Evolutionary conservation across 2,113 vertebrate species (phyloP).

Genomic region (Cyphomyrus plagiostoma): DNA sequence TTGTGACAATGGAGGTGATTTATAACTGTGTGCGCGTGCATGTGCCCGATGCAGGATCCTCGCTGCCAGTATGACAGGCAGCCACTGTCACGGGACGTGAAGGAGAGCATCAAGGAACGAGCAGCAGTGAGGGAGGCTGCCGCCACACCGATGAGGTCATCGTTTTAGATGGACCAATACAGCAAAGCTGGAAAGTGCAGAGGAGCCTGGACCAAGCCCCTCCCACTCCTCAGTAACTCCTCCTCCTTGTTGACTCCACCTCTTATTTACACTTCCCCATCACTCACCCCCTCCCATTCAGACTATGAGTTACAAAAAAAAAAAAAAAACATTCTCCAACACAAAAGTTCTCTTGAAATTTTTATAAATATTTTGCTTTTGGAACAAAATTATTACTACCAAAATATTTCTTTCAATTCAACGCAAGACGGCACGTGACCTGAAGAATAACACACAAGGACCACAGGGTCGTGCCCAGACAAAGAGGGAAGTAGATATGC

Average conservation of each 20-base stretch:
- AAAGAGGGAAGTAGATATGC: neutral
- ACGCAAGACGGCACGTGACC: neutral
- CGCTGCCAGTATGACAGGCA: neutral
- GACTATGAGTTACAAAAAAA: neutral
- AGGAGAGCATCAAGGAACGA: neutral
- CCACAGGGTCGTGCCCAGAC: neutral
- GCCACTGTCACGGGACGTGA: neutral
- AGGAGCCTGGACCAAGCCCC: neutral
- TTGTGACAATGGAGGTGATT: neutral
- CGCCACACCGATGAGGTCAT: neutral
- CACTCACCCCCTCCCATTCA: neutral
- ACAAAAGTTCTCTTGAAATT: neutral
- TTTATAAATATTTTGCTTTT: neutral
- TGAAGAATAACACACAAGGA: neutral
- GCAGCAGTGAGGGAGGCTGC: neutral
- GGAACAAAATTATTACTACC: neutral
- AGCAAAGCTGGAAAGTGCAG: neutral
- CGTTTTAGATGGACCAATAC: neutral
- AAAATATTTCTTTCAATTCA: neutral
- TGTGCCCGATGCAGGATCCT: neutral
- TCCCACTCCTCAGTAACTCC: neutral
- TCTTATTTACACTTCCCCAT: neutral
- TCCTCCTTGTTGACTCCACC: neutral
- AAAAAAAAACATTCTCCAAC: neutral
- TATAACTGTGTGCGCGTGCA: neutral